These are phyloP conservation scores for Sternotherus odoratus DNA, from an alignment of 2,797 vertebrate genomes.

Conservation along the genomic window DNA sequence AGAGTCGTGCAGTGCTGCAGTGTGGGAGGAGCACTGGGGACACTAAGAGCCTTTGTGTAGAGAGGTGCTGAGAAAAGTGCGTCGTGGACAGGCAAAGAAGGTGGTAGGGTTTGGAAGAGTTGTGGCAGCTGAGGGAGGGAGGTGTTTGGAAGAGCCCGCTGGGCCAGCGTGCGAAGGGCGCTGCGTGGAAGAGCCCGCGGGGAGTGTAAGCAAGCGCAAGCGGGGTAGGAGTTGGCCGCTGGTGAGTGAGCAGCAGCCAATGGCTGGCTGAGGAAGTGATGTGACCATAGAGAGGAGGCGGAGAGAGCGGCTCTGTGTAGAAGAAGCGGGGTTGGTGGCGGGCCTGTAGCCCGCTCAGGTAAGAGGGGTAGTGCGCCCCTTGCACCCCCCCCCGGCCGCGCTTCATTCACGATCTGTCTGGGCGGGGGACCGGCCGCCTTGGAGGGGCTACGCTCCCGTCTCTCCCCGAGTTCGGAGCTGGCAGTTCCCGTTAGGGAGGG, in stretches of 20 bases:
- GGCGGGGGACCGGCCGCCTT: no score
- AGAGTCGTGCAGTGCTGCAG: no score
- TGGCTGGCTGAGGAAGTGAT: constrained; percentile 43
- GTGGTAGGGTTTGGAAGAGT: neutral
- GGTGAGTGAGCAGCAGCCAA: neutral
- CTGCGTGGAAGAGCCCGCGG: neutral
- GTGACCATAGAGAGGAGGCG: neutral
- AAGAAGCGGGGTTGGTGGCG: neutral
- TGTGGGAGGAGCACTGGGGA: neutral
- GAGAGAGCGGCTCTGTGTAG: neutral
- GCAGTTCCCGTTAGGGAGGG: neutral
- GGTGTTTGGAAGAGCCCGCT: neutral
- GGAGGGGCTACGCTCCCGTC: no score
- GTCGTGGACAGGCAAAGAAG: neutral
- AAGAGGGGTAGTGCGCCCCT: neutral
- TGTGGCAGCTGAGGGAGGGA: neutral
- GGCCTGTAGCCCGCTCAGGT: constrained; percentile 3
- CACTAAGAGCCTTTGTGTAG: no score
- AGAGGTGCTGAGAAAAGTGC: neutral
- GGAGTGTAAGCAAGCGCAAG: rapidly evolving
- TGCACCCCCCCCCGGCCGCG: no score
- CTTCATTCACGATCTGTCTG: neutral
- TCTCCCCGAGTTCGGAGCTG: no score
- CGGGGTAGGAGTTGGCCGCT: rapidly evolving
- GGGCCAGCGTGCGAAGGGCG: neutral